Percentiles rank a stretch among this genome's conserved stretches.
phyloP scores from a whole-genome alignment of 2,888 invertebrate species.

The Andrena trimmerana region DNA sequence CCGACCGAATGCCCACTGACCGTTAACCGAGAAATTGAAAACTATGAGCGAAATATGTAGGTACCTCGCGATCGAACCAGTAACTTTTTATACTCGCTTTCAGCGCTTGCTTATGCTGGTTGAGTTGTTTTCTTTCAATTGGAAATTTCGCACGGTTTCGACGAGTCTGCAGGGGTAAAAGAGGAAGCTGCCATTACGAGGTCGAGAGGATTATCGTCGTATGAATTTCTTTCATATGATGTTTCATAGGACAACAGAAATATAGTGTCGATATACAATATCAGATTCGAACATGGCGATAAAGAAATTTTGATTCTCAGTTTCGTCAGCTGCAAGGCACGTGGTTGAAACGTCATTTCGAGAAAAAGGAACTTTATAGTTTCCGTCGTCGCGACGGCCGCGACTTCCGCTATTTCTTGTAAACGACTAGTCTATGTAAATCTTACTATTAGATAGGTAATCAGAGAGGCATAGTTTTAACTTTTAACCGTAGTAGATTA shows the following conservation, averaged over 20 bases:
- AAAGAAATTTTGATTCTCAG: conserved; percentile 76
- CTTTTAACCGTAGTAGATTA: conserved; percentile 36
- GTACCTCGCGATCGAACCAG: neutral
- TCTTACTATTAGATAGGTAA: conserved; percentile 48
- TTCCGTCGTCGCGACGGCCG: conserved; percentile 16
- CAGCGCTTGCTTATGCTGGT: too few species aligned
- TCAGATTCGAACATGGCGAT: conserved; percentile 52
- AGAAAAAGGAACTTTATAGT: conserved; percentile 58
- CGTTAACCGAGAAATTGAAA: conserved; percentile 35
- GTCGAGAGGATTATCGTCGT: conserved; percentile 42
- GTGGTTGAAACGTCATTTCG: conserved; percentile 79
- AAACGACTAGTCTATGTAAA: conserved; percentile 50
- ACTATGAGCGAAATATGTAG: neutral
- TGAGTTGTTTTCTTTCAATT: too few species aligned
- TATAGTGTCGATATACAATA: conserved; percentile 26
- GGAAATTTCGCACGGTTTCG: neutral
- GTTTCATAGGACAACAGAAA: conserved; percentile 23
- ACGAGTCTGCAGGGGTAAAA: neutral
- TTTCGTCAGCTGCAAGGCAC: conserved; percentile 84
- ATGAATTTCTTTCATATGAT: conserved; percentile 15
- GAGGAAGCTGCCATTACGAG: conserved; percentile 60
- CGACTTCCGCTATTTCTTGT: conserved; percentile 37
- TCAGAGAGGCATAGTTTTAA: conserved; percentile 45
- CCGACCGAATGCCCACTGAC: conserved; percentile 64
- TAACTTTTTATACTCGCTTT: neutral